phyloP scores from a whole-genome alignment of 2,888 invertebrate species.

The Meghimatium bilineatum region DNA sequence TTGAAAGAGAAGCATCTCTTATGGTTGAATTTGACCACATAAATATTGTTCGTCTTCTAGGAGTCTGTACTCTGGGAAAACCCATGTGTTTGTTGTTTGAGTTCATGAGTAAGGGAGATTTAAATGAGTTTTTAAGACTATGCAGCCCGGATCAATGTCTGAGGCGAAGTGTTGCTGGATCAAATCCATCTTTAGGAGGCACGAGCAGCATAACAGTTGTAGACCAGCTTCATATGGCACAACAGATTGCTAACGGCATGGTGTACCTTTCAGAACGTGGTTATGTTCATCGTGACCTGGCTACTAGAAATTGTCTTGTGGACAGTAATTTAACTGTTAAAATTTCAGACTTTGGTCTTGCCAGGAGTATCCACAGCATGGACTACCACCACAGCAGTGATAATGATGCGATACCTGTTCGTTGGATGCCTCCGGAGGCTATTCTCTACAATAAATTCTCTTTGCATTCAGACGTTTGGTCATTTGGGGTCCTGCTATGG shows the following conservation, averaged over 20 bases:
- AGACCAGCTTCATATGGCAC: conserved; percentile 89
- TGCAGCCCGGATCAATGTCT: conserved; percentile 79
- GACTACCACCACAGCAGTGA: conserved; percentile 93
- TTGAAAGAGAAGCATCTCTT: conserved; percentile 95
- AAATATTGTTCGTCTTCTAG: conserved; percentile 94
- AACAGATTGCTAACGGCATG: conserved; percentile 96
- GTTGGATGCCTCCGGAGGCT: conserved; percentile 98
- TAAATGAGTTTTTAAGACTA: conserved; percentile 93
- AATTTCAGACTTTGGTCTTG: conserved; percentile 97
- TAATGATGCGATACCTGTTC: conserved; percentile 89
- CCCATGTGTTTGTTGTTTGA: conserved; percentile 98
- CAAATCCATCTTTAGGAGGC: conserved; percentile 4
- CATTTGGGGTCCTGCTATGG: conserved; percentile 96
- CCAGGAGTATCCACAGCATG: conserved; percentile 90
- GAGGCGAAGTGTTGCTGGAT: conserved; percentile 43
- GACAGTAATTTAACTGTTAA: conserved; percentile 95
- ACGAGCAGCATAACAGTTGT: conserved; percentile 16
- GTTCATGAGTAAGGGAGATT: conserved; percentile 97
- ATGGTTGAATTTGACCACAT: conserved; percentile 97
- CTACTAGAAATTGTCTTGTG: conserved; percentile 95
- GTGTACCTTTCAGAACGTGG: conserved; percentile 94
- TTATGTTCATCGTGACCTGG: conserved; percentile 96
- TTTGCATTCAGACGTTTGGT: conserved; percentile 97
- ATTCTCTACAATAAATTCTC: conserved; percentile 97
- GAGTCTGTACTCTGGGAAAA: conserved; percentile 95